phyloP scores from a whole-genome alignment of 2,797 vertebrate genomes.

The Lacerta bilineata region DNA sequence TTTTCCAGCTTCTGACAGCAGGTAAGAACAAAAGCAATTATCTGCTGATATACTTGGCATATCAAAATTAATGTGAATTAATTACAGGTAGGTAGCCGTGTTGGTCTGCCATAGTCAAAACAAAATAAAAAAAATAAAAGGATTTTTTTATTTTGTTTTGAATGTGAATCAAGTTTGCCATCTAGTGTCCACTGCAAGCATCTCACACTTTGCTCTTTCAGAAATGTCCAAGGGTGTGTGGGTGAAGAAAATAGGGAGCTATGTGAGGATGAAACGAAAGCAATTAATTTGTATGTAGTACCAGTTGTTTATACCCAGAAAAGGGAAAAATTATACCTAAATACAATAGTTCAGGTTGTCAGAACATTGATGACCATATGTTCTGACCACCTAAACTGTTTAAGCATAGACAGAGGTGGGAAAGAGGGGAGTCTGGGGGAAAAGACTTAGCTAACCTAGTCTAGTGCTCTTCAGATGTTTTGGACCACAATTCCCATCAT shows the following conservation, averaged over 20 bases:
- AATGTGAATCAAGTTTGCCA: slow-evolving; percentile 70
- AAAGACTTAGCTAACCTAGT: background rate
- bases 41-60: background rate
- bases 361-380: background rate
- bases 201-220: slow-evolving; percentile 36
- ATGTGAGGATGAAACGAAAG: background rate
- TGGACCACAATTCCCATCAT: too few species aligned
- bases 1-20: background rate
- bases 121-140: too few species aligned
- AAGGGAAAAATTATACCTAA: background rate
- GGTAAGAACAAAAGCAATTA: background rate
- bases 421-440: background rate
- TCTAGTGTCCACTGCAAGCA: slow-evolving; percentile 69
- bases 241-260: background rate
- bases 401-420: background rate
- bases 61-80: slow-evolving; percentile 54
- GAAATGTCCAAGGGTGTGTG: background rate
- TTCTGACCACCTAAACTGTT: background rate
- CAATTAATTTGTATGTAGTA: background rate
- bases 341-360: background rate
- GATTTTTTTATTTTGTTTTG: too few species aligned
- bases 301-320: background rate
- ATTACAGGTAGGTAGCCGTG: background rate
- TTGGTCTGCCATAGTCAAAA: too few species aligned
- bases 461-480: too few species aligned